Evolutionary conservation across 1,140 invertebrate species (phyloP), one percentile per base, ranked within the genome.

Genomic region (Hypsibius dujardini): DNA sequence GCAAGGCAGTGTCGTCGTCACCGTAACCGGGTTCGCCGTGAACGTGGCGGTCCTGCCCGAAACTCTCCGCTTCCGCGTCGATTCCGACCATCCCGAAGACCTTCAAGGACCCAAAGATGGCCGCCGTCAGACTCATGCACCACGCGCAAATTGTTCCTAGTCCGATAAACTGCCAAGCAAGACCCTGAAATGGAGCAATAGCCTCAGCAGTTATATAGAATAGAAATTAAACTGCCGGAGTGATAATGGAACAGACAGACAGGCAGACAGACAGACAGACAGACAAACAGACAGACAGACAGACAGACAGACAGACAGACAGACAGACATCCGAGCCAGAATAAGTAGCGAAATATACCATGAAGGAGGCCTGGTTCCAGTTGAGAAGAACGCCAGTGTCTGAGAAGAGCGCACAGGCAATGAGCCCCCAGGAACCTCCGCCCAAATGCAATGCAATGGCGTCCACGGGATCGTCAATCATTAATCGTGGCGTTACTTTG

Each of bases 401-500:
- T 1, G 73, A 72, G 47, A 83, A 77, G 0, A 83, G 72, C 14
- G 80, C 77, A 7, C 79, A 77, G 28, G 79, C 77, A 2, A 85
- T 76, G 1, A 84, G 75, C 1, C 84, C 84, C 80, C 81, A 83
- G 1, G 81, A 72, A 1, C 84, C 84, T 15, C 83, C 83, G 12
- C 83, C 84, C 72, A 82, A 79, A 76, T 85, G 79, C 72, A 83
- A 83, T 12, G 83, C 82, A 50, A 82, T 80, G 15, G 83, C 83
- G 75, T 85, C 84, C 15, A 85, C 74, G 1, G 84, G 84, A 75
- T 85, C 84, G 73, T 85, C 84, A 60, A 85, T 80, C 73, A 76
- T 75, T 2, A 83, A 45, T 50, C 75, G 76, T 42, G 76, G 71
- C 70, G 83, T 75, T 0, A 82, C 2, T 70, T 74, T 75, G 15